Evolutionary conservation across 2,888 invertebrate genomes (phyloP), one percentile per base, ranked within the genome.

Genomic region (Odontocerum albicorne): DNA sequence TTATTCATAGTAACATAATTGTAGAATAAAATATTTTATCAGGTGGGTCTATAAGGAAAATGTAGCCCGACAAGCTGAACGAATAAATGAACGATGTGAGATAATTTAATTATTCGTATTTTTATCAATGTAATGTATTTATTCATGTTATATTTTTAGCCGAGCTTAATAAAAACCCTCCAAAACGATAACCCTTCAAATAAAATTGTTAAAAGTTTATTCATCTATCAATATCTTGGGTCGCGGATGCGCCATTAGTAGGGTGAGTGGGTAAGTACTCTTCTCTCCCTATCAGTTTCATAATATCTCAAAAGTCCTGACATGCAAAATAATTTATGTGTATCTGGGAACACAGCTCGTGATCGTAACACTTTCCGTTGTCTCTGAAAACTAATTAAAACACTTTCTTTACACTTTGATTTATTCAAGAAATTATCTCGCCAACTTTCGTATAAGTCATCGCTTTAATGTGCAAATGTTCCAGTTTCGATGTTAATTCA

Each of bases 321-420:
- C 47, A 15, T 20, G 3, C 36, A 10, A 36, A 38, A 47, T 47
- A 38, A 47, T 47, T 36, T 27, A 47, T 47, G 47, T 44, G 43
- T 50, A 51, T 43, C 51, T 51, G 42, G 51, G 15, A 13, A 40
- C 49, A 31, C 21, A n/a, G 46, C 22, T 46, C 46, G 21, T 19
- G 46, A 46, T 46, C 46, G 32, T 31, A 33, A 46, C 21, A 35
- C 36, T 40, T 49, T 27, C 21, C 52, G 52, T 46, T 47, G 45
- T 46, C 45, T 52, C 45, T 46, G 45, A 54, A 54, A 54, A 54
- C 42, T 54, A 54, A 54, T 54, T 54, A 54, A 54, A 54, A 54
- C 43, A 54, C 49, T 54, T 54, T 54, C 54, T 54, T 54, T 47
- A 21, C 38, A 13, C 49, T 54, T 53, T 54, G 54, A 54, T 54